Conservation (phyloP, 2,888 invertebrate species). For the Drosophila greeni region DNA sequence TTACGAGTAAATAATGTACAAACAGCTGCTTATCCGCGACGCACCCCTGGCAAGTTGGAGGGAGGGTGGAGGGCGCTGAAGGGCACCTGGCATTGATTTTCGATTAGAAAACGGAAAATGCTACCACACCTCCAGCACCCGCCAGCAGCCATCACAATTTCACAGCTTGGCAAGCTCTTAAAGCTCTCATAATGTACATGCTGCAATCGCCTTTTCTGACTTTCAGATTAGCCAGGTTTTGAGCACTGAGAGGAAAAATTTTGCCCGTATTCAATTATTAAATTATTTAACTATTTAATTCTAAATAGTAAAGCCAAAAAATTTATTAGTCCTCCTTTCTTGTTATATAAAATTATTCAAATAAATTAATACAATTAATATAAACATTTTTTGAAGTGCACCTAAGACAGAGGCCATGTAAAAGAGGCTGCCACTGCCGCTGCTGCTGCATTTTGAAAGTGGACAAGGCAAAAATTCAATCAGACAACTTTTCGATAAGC, state of each 20-base stretch:
- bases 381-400: not conserved
- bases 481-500: conserved; percentile 70
- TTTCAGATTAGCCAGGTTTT: conserved; percentile 46
- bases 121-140: conserved; percentile 25
- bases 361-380: not conserved
- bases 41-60: conserved; percentile 2
- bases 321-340: not conserved
- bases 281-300: too few species aligned
- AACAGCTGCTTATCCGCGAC: conserved; percentile 70
- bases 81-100: conserved; percentile 67
- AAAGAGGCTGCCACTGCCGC: conserved; percentile 13
- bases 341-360: too few species aligned
- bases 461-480: conserved; percentile 49
- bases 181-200: conserved; percentile 58
- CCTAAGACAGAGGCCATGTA: conserved; percentile 20
- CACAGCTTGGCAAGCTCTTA: conserved; percentile 29
- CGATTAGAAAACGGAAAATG: conserved; percentile 64
- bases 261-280: too few species aligned
- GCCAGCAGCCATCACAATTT: conserved; percentile 16
- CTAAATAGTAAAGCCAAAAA: too few species aligned
- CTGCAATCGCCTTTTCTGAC: conserved; percentile 44
- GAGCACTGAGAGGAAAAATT: not conserved
- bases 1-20: conserved; percentile 74
- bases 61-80: not conserved
- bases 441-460: conserved; percentile 47